Evolutionary conservation across 1,140 invertebrate genomes (phyloP), one percentile per base, ranked within the genome.

Genomic region (Proctacanthus coquilletti): DNA sequence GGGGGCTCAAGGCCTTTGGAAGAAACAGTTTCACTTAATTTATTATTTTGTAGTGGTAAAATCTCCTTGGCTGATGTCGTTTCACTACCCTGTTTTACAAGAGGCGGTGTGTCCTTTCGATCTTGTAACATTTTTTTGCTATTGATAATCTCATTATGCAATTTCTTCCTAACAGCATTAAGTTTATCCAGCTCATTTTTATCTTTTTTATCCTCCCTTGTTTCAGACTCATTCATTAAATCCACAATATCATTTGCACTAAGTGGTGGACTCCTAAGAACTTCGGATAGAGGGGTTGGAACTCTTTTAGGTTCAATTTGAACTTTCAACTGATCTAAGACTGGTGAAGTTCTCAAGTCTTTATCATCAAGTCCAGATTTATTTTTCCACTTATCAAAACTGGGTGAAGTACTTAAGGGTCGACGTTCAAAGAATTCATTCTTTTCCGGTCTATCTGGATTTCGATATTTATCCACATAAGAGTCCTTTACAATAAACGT

Each of bases 201-300:
- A n/a, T n/a, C n/a, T n/a, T n/a, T n/a, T n/a, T n/a, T n/a, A n/a
- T n/a, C n/a, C n/a, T n/a, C n/a, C n/a, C n/a, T n/a, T 9, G 13
- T 9, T 27, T 27, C 37, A 11, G 33, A 32, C 10, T 45, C 43
- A 29, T 36, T 32, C 8, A 45, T 13, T 20, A 45, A 33, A n/a
- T 42, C 34, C 4, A 32, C 31, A 9, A 45, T 42, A 42, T 45
- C 43, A 19, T 35, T 33, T 11, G 34, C 40, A 5, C 36, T 39
- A 4, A 45, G 34, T 5, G 43, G 43, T 17, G 43, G 43, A 39
- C 43, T 45, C 21, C 40, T 45, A 11, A 45, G 29, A 17, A 45
- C 40, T 10, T 45, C 43, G 4, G 36, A 23, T 25, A 42, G 36
- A 3, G 34, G 27, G 6, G 42, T 37, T n/a, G 21, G 25, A 19